A percentile compares a stretch with the other conserved stretches of the same genome.
Conservation (phyloP, 2,113 vertebrate species). For the Elaphurus davidianus region DNA sequence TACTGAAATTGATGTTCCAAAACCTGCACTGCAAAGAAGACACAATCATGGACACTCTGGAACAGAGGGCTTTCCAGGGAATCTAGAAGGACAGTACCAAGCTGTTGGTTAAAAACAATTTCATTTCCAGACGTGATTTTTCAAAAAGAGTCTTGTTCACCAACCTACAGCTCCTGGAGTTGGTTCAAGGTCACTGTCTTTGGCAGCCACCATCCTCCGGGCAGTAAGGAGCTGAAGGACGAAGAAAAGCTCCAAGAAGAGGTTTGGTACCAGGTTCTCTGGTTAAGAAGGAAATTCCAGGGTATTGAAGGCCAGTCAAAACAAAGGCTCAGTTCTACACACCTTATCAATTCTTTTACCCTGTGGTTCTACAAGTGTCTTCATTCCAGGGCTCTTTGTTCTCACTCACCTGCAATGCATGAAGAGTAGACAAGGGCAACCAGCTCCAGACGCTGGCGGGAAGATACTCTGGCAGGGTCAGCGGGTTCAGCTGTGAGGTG, state of each 20-base stretch:
- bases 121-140: not conserved
- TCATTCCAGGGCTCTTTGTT: not conserved
- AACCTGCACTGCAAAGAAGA: constrained; percentile 95
- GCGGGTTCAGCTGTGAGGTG: constrained; percentile 82
- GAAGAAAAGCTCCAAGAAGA: constrained; percentile 98
- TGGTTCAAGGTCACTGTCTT: constrained; percentile 72
- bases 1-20: constrained; percentile 94
- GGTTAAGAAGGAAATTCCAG: constrained; percentile 50
- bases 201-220: constrained; percentile 80
- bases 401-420: constrained; percentile 90
- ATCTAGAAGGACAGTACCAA: constrained; percentile 78
- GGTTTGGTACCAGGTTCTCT: constrained; percentile 97
- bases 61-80: constrained; percentile 87
- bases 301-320: not conserved
- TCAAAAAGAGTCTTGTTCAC: not conserved
- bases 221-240: constrained; percentile 94
- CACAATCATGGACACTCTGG: constrained; percentile 94
- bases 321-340: not conserved
- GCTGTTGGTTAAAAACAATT: not conserved
- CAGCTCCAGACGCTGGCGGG: constrained; percentile 85
- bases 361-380: not conserved
- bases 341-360: not conserved
- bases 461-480: constrained; percentile 88
- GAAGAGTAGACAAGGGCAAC: constrained; percentile 92
- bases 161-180: constrained; percentile 73